These are phyloP conservation scores for Alsophila aescularia DNA, from an alignment of 2,888 invertebrate species.

Conservation along the genomic window DNA sequence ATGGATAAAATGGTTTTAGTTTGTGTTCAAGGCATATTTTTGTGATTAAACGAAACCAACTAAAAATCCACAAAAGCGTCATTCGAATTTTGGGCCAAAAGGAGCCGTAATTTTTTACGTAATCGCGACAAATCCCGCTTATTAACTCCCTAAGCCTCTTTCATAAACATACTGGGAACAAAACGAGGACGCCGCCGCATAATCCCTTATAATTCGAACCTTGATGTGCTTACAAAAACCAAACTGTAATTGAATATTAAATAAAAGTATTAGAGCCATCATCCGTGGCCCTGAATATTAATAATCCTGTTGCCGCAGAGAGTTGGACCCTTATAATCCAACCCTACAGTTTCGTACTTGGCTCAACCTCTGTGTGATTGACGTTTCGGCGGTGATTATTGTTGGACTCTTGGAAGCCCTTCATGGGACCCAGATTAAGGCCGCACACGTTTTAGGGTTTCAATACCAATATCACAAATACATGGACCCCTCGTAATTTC, in stretches of 20 bases:
- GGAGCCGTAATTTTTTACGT: constrained; percentile 29
- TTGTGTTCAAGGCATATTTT: not conserved
- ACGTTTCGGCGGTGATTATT: constrained; percentile 71
- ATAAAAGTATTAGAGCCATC: constrained; percentile 70
- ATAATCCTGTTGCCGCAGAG: constrained; percentile 70
- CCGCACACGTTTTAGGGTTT: constrained; percentile 46
- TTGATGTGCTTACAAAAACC: constrained; percentile 49
- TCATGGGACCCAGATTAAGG: constrained; percentile 57
- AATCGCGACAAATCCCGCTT: constrained; percentile 38
- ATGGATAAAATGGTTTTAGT: too few species aligned
- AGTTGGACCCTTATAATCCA: constrained; percentile 80
- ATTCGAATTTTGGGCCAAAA: constrained; percentile 12
- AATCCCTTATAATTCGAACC: constrained; percentile 42
- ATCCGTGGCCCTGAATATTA: constrained; percentile 69
- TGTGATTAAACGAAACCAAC: not conserved
- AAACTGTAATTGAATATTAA: constrained; percentile 64
- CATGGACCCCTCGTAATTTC: not conserved
- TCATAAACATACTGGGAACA: constrained; percentile 39
- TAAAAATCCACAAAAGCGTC: not conserved
- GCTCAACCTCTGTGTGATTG: constrained; percentile 72
- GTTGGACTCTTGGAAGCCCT: constrained; percentile 53
- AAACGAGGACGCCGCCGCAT: constrained; percentile 28
- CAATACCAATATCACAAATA: not conserved
- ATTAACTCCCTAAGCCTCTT: constrained; percentile 39
- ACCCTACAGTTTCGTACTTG: constrained; percentile 75